Conservation (phyloP, 2,888 invertebrate genomes). For the Autographa pulchrina region DNA sequence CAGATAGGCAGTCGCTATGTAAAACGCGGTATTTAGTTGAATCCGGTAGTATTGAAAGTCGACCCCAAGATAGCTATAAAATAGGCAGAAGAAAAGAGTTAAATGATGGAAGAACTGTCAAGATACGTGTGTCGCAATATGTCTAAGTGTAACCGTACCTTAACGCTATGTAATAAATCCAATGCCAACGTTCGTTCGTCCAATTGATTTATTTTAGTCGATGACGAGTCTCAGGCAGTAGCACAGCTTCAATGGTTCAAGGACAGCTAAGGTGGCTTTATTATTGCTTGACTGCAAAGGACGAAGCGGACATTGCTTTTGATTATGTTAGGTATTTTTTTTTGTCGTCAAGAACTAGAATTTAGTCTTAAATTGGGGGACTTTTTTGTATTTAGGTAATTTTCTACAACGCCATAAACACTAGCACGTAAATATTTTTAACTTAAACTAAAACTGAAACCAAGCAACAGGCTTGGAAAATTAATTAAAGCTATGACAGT, state of each 20-base stretch:
- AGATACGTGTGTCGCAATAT: background rate
- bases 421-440: no score
- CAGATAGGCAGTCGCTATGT: no score
- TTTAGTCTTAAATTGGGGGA: background rate
- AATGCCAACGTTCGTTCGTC: constrained; percentile 56
- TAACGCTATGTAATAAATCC: constrained; percentile 60
- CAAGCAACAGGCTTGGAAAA: background rate
- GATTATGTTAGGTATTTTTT: background rate
- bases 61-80: no score
- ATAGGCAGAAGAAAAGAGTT: background rate
- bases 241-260: constrained; percentile 60
- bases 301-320: constrained; percentile 28
- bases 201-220: constrained; percentile 76
- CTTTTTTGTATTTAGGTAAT: background rate
- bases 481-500: background rate
- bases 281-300: constrained; percentile 48
- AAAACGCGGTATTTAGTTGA: no score
- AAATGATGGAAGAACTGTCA: background rate
- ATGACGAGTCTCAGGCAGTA: constrained; percentile 65
- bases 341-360: background rate
- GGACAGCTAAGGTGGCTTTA: constrained; percentile 58
- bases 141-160: constrained; percentile 19
- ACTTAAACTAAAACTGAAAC: no score
- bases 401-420: background rate
- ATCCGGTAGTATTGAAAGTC: no score